Conservation (phyloP, 2,113 vertebrate species). For the Silurus meridionalis region DNA sequence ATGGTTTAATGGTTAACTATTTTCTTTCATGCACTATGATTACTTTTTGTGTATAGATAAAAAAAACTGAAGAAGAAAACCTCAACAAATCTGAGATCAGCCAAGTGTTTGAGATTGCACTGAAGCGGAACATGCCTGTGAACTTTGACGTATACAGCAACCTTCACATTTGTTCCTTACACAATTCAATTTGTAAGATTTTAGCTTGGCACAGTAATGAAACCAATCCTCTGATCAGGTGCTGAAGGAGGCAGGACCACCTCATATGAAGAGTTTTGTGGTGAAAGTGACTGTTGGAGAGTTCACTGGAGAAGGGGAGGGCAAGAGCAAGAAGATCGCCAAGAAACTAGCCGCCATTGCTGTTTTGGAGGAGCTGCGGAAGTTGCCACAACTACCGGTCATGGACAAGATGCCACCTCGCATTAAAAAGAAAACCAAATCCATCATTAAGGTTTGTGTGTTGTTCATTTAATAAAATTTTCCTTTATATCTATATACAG, state of each 20-base stretch:
- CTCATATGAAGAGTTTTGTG: slow-evolving; percentile 96
- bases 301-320: slow-evolving; percentile 91
- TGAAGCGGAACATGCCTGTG: slow-evolving; percentile 97
- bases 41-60: slow-evolving; percentile 77
- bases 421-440: slow-evolving; percentile 99
- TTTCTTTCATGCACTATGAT: neutral
- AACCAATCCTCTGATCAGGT: slow-evolving; percentile 73
- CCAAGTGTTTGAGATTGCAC: slow-evolving; percentile 99
- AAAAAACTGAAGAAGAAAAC: slow-evolving; percentile 92
- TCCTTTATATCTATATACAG: too few relatives aligned
- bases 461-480: too few relatives aligned
- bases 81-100: slow-evolving; percentile 99
- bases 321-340: slow-evolving; percentile 98
- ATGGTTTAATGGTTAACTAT: neutral
- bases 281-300: slow-evolving; percentile 90
- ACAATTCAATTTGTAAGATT: neutral
- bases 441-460: slow-evolving; percentile 82
- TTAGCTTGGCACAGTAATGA: neutral
- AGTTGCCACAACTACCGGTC: slow-evolving; percentile 84
- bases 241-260: slow-evolving; percentile 92
- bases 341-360: slow-evolving; percentile 94
- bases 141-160: slow-evolving; percentile 88
- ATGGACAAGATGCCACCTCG: slow-evolving; percentile 90
- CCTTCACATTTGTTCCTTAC: neutral
- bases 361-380: slow-evolving; percentile 86